These are phyloP conservation scores for Cariama cristata DNA, from an alignment of 2,113 vertebrate species.

Conservation along the genomic window DNA sequence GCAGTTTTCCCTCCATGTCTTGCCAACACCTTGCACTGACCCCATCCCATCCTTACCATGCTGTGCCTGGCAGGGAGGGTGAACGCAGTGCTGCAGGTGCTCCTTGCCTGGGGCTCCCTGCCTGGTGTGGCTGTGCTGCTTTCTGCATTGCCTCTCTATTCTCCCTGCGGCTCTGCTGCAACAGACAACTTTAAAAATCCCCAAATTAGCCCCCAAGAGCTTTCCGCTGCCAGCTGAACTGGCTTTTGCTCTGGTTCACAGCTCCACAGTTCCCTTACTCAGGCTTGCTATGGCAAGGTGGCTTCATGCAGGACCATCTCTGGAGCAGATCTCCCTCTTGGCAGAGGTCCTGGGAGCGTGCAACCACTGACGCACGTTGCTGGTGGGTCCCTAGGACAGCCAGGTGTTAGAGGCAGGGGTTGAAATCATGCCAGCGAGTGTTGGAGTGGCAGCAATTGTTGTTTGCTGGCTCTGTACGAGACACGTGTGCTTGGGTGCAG, in stretches of 20 bases:
- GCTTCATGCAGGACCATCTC: background rate
- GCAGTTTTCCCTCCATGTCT: conserved; percentile 16
- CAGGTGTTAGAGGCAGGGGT: background rate
- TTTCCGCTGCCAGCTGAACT: background rate
- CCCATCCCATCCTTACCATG: background rate
- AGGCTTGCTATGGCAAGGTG: background rate
- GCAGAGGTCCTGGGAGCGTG: background rate
- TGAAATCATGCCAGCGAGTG: background rate
- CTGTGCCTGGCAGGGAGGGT: background rate
- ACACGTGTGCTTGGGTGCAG: background rate
- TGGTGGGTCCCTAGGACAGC: background rate
- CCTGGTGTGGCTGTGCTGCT: background rate
- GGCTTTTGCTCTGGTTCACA: conserved; percentile 41
- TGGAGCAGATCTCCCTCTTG: background rate
- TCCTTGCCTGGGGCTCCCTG: background rate
- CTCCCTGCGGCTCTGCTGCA: background rate
- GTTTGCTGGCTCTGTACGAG: background rate
- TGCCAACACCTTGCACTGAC: background rate
- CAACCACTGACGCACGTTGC: background rate
- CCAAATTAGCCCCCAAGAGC: background rate
- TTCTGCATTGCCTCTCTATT: background rate
- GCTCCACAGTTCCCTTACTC: background rate
- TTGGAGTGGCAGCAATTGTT: background rate
- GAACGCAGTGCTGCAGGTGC: conserved; percentile 3
- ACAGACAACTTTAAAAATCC: background rate